Evolutionary conservation across 2,113 vertebrate species (phyloP).

Genomic region (Apodemus sylvaticus): DNA sequence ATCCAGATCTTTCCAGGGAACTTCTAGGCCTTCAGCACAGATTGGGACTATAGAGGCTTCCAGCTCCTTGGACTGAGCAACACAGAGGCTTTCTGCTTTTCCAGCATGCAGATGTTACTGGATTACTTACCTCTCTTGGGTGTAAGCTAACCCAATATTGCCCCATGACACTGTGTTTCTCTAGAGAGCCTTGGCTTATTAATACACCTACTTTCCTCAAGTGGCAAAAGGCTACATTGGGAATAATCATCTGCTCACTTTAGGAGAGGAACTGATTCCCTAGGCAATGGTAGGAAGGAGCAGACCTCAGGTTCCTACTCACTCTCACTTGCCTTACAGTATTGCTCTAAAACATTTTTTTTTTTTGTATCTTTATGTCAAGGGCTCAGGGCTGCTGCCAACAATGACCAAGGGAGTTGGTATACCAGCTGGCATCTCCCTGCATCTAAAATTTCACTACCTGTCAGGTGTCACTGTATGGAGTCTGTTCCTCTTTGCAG

Average conservation of each 20-base stretch:
- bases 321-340: neutral
- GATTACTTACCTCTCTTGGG: neutral
- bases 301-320: fast-evolving
- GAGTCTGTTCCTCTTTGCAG: neutral
- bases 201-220: neutral
- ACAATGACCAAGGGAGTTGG: neutral
- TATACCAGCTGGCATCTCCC: neutral
- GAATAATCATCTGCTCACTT: neutral
- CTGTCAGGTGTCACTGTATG: neutral
- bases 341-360: neutral
- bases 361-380: neutral
- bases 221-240: neutral
- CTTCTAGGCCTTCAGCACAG: neutral
- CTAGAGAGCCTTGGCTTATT: neutral
- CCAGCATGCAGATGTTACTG: neutral
- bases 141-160: neutral
- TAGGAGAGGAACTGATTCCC: neutral
- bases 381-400: neutral
- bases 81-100: neutral
- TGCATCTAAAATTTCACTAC: neutral
- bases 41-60: neutral
- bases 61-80: neutral
- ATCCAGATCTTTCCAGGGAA: neutral
- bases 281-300: neutral
- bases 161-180: neutral